A percentile compares a stretch with the other conserved stretches of the same genome.
Evolutionary conservation across 2,797 vertebrate genomes (phyloP).

Genomic region (Siniperca obscura): DNA sequence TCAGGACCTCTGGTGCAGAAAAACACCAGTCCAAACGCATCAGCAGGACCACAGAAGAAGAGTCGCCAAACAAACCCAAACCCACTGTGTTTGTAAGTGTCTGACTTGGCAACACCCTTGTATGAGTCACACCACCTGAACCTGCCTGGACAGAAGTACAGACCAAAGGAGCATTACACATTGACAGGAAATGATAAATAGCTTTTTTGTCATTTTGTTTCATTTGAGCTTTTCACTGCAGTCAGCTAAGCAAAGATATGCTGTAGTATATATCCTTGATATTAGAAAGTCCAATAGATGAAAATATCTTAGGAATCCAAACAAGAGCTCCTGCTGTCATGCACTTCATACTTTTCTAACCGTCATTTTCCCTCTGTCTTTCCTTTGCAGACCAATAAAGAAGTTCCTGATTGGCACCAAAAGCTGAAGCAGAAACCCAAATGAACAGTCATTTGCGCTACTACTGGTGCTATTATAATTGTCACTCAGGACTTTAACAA

Average conservation of each 20-base stretch:
- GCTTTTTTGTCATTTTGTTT: conserved; percentile 32
- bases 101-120: conserved; percentile 56
- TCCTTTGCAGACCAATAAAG: conserved; percentile 82
- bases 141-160: conserved; percentile 56
- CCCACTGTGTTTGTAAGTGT: conserved; percentile 96
- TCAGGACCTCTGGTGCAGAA: conserved; percentile 33
- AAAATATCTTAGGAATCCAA: conserved; percentile 5
- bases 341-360: conserved; percentile 5
- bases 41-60: conserved; percentile 76
- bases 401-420: conserved; percentile 78
- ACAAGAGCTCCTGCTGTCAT: background rate
- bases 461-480: conserved; percentile 5
- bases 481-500: conserved; percentile 22
- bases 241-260: conserved; percentile 18
- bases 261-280: background rate
- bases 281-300: conserved; percentile 14
- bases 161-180: conserved; percentile 29
- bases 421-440: conserved; percentile 74
- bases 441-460: conserved; percentile 47
- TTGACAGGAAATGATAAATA: conserved; percentile 22
- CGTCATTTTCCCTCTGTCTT: conserved; percentile 16
- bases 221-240: conserved; percentile 25
- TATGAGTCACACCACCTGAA: conserved; percentile 66
- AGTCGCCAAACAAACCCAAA: conserved; percentile 86
- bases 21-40: conserved; percentile 66